Conservation (phyloP, 2,797 vertebrate species). For the Channallabes apus region DNA sequence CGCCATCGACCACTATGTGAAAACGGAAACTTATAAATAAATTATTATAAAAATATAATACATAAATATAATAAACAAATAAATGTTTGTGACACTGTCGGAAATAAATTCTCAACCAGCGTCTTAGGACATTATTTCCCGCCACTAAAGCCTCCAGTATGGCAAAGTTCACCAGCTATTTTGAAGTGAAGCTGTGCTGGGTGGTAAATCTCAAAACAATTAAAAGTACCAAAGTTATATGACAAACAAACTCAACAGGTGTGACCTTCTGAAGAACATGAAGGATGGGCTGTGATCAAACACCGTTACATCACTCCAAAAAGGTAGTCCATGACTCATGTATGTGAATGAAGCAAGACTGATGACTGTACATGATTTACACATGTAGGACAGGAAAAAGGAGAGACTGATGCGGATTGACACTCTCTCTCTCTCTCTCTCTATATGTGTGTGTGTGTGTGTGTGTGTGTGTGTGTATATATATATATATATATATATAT, state of each 20-base stretch:
- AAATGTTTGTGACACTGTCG: background rate
- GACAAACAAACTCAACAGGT: background rate
- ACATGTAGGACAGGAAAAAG: constrained; percentile 8
- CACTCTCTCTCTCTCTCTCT: too few relatives aligned
- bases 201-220: background rate
- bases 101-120: background rate
- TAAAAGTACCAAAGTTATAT: background rate
- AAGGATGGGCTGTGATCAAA: background rate
- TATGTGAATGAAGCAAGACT: constrained; percentile 24
- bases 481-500: too few relatives aligned
- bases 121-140: background rate
- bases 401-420: background rate
- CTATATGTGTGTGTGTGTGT: too few relatives aligned
- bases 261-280: background rate
- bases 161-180: background rate
- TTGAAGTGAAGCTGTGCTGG: background rate
- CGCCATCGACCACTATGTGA: too few relatives aligned
- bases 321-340: constrained; percentile 18
- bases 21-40: too few relatives aligned
- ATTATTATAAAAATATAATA: too few relatives aligned
- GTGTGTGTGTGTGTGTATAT: too few relatives aligned
- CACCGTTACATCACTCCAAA: background rate
- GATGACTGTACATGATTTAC: background rate
- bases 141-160: background rate
- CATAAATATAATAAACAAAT: too few relatives aligned